Conservation (phyloP, 2,888 invertebrate species). For the Chorisops tibialis region DNA sequence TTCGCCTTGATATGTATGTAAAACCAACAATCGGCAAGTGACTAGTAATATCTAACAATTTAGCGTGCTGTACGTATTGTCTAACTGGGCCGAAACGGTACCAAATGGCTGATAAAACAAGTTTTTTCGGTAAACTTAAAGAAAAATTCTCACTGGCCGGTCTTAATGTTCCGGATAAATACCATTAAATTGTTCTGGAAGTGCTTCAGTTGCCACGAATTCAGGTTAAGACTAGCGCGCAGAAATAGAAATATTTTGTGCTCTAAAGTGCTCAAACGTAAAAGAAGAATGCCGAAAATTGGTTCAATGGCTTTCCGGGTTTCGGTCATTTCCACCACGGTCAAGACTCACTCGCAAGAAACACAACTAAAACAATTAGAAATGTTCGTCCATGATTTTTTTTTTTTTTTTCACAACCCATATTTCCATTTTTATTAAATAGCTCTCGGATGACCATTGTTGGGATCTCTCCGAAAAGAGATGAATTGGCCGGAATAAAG, state of each 20-base stretch:
- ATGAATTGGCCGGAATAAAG: too few relatives aligned
- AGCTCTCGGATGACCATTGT: too few relatives aligned
- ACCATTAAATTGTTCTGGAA: conserved; percentile 18
- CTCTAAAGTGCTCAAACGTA: conserved; percentile 4
- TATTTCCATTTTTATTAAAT: too few relatives aligned
- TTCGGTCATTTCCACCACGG: background rate
- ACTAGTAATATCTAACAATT: too few relatives aligned
- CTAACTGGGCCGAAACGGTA: conserved; percentile 1
- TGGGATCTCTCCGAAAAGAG: too few relatives aligned
- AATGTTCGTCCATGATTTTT: too few relatives aligned
- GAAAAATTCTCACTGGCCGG: conserved; percentile 9
- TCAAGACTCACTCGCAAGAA: too few relatives aligned
- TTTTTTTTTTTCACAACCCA: too few relatives aligned
- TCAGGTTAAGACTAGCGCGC: conserved; percentile 16
- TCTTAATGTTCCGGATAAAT: conserved; percentile 21
- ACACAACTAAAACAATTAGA: too few relatives aligned
- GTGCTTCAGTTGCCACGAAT: conserved; percentile 10
- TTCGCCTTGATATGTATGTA: too few relatives aligned
- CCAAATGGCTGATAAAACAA: background rate
- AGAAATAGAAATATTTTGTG: conserved; percentile 5
- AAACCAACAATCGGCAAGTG: too few relatives aligned
- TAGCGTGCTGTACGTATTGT: too few relatives aligned
- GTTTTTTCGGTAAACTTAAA: background rate
- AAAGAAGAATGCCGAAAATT: conserved; percentile 6
- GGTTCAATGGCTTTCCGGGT: conserved; percentile 23